Percentiles rank a stretch among this genome's conserved stretches.
Evolutionary conservation across 1,140 invertebrate genomes (phyloP).

Genomic region (Araneus ventricosus): DNA sequence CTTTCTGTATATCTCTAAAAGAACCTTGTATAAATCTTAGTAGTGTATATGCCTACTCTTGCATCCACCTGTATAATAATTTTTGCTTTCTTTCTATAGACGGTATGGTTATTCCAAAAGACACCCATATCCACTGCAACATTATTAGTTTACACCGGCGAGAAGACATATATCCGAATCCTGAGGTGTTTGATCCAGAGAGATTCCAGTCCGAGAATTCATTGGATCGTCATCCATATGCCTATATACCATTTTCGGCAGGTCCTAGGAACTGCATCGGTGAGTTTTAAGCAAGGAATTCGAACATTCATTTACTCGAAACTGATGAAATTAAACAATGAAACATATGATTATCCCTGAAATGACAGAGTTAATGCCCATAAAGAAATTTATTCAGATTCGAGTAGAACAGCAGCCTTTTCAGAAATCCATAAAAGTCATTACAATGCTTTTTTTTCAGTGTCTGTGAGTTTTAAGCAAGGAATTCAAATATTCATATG

Average conservation of each 20-base stretch:
- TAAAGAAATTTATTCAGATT: too few relatives aligned
- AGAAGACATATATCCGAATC: conserved; percentile 45
- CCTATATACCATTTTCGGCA: conserved; percentile 80
- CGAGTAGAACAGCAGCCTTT: too few relatives aligned
- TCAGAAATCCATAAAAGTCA: too few relatives aligned
- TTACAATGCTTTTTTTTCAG: too few relatives aligned
- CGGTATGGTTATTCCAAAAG: not conserved
- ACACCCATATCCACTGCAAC: conserved; percentile 38
- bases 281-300: not conserved
- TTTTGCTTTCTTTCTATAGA: not conserved
- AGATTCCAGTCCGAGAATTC: conserved; percentile 80
- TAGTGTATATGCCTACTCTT: not conserved
- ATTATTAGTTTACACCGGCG: conserved; percentile 42
- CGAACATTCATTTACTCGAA: too few relatives aligned
- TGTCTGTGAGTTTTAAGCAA: conserved; percentile 76
- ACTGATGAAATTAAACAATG: too few relatives aligned
- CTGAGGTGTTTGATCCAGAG: conserved; percentile 77
- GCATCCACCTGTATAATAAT: not conserved
- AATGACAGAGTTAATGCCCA: too few relatives aligned
- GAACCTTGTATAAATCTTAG: too few relatives aligned
- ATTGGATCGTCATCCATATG: conserved; percentile 79
- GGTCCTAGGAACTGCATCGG: conserved; percentile 80
- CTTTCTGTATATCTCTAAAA: too few relatives aligned
- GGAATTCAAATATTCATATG: not conserved
- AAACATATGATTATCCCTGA: too few relatives aligned